These are phyloP conservation scores for Drosophila murphyi DNA, from an alignment of 1,140 invertebrate species.

Conservation along the genomic window DNA sequence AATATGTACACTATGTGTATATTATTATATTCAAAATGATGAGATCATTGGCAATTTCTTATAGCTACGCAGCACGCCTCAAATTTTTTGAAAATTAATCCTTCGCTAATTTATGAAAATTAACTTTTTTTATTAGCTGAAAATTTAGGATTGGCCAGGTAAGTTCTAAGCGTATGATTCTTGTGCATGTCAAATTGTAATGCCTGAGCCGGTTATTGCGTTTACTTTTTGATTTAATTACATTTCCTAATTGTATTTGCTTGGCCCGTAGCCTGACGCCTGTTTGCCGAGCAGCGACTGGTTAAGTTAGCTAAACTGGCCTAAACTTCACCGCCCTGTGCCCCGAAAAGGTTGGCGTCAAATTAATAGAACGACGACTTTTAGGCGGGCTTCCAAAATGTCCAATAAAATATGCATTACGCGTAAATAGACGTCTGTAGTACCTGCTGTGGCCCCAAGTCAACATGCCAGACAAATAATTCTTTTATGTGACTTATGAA, in stretches of 20 bases:
- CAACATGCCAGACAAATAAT: constrained; percentile 72
- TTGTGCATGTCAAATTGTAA: constrained; percentile 36
- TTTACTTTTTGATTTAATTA: constrained; percentile 47
- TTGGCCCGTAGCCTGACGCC: constrained; percentile 4
- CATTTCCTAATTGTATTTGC: constrained; percentile 48
- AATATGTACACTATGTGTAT: constrained; percentile 1
- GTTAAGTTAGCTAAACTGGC: background rate
- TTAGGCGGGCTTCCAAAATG: constrained; percentile 52
- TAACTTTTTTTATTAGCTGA: constrained; percentile 10
- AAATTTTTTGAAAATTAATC: constrained; percentile 27
- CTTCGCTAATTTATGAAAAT: constrained; percentile 21
- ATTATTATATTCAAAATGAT: constrained; percentile 27
- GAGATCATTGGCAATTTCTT: constrained; percentile 30
- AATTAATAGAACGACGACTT: constrained; percentile 63
- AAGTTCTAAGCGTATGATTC: background rate
- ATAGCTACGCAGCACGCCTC: constrained; percentile 7
- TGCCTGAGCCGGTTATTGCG: constrained; percentile 23
- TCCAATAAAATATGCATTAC: constrained; percentile 75
- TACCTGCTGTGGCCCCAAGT: constrained; percentile 43
- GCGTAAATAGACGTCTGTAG: constrained; percentile 53
- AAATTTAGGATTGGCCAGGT: constrained; percentile 10
- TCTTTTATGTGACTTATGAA: constrained; percentile 73
- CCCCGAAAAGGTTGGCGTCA: constrained; percentile 4
- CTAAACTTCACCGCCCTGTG: background rate
- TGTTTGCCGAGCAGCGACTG: background rate